Conservation (phyloP, 2,797 vertebrate genomes). For the Eospalax fontanierii region DNA sequence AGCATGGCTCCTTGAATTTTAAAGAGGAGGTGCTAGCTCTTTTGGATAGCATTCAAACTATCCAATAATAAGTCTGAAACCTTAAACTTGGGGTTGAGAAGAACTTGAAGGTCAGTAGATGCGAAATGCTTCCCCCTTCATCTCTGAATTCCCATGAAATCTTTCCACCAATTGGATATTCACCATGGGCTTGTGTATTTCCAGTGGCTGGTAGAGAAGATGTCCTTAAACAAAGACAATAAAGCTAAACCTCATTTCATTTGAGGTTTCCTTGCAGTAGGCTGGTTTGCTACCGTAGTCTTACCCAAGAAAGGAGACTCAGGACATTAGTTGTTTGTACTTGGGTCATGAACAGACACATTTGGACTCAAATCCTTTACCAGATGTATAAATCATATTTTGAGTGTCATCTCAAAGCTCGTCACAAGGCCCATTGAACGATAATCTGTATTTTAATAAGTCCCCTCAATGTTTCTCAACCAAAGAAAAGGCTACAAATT, state of each 20-base stretch:
- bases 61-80: slow-evolving; percentile 19
- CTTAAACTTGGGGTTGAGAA: slow-evolving; percentile 5
- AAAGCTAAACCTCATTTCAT: slow-evolving; percentile 1
- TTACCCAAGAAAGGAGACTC: background rate
- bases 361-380: background rate
- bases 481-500: background rate
- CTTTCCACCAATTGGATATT: background rate
- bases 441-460: background rate
- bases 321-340: accelerated
- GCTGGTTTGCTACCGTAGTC: background rate
- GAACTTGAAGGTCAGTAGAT: slow-evolving; percentile 13
- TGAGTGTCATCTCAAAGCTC: background rate
- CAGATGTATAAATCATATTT: background rate
- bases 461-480: background rate
- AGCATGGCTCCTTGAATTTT: slow-evolving; percentile 58
- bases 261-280: background rate
- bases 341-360: background rate
- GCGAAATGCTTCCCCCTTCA: background rate
- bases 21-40: background rate
- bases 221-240: slow-evolving; percentile 13
- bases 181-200: background rate
- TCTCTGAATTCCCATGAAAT: background rate
- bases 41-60: slow-evolving; percentile 38
- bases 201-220: background rate
- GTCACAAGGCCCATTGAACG: background rate